phyloP scores from a whole-genome alignment of 2,113 vertebrate genomes.

The Petaurus breviceps region DNA sequence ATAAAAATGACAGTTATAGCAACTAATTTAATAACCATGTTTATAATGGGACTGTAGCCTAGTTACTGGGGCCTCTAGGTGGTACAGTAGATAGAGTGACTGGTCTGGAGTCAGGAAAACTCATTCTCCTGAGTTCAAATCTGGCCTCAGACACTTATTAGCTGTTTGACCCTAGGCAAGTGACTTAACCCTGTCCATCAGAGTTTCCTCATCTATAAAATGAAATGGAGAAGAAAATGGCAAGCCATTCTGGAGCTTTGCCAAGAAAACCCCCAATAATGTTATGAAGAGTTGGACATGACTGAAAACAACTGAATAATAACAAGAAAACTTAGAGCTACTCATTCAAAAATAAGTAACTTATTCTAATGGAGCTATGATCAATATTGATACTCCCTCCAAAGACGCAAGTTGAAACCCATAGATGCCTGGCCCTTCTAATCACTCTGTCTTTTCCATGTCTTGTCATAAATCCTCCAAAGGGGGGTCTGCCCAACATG shows the following conservation, averaged over 20 bases:
- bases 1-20: neutral
- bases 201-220: neutral
- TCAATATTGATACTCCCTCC: neutral
- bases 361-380: neutral
- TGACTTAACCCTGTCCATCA: neutral
- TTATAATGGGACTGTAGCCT: neutral
- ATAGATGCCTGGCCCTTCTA: neutral
- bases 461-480: neutral
- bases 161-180: neutral
- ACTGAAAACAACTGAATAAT: neutral
- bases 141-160: neutral
- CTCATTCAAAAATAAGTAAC: neutral
- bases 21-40: neutral
- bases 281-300: neutral
- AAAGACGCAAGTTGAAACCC: neutral
- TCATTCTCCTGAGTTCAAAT: neutral
- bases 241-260: neutral
- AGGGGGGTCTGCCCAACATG: neutral
- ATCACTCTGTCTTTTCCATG: neutral
- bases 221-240: neutral
- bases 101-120: neutral
- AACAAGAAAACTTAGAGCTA: neutral
- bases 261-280: neutral
- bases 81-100: neutral
- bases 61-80: neutral